Base-by-base conservation (phyloP, 2,797 vertebrate species). In the Poeciliopsis gracilis region DNA sequence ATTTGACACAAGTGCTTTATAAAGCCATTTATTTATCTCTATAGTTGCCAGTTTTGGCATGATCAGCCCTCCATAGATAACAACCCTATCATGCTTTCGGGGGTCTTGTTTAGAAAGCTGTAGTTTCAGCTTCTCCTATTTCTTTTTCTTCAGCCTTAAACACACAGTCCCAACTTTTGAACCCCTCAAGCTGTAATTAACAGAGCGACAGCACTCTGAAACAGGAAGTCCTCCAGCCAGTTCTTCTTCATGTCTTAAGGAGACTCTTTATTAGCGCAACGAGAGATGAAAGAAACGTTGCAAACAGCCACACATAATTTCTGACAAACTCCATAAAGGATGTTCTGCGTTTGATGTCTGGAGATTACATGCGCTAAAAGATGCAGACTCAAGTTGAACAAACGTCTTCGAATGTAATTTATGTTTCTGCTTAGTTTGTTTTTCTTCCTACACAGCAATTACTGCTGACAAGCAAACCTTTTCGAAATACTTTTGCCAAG, bases 181-280 rank as follows among this genome's bases (percentile, higher is more conserved):
- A 55, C 74, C 73, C 6, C 36, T 75, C 47, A 53, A 53, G 36
- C 82, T 84, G 66, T 92, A 94, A 91, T 90, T 86, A 89, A 46
- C 81, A 51, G 49, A 81, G 78, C 10, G 46, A 84, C 55, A 30
- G 18, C 41, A 15, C 55, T 55, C 69, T 43, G 79, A 84, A 78
- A 85, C 78, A 86, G 86, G 88, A 88, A 85, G 59, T 41, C 71
- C 69, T 86, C 72, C 18, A 23, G 72, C 73, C 33, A 9, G 83
- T 79, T 76, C 78, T 82, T 75, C 77, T 49, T 86, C 72, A 77
- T 55, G 67, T 69, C 71, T 72, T 13, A 1, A 51, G 72, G 79
- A 43, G 41, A 61, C 53, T 77, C 38, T 18, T 36, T 23, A 13
- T 30, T 4, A n/a, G 70, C 59, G 66, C 66, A 16, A 25, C 23